Percentiles rank a stretch among this genome's conserved stretches.
Evolutionary conservation across 2,888 invertebrate genomes (phyloP).

Genomic region (Drosophila fungiperda): DNA sequence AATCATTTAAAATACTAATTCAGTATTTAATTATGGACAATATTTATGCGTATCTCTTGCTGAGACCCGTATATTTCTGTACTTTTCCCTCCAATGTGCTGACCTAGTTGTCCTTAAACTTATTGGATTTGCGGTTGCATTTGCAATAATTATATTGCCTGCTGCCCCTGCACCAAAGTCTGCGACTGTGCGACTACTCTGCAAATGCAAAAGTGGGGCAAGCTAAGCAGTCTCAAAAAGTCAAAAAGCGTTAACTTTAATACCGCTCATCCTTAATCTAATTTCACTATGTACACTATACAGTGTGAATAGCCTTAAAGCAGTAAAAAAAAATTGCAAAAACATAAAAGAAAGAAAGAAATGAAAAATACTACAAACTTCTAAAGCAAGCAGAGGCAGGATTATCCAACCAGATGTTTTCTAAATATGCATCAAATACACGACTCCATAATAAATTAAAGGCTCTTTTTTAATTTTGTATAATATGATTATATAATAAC

Average conservation of each 20-base stretch:
- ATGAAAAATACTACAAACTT: neutral
- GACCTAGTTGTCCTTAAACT: conserved; percentile 57
- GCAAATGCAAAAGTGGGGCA: conserved; percentile 48
- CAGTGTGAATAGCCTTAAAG: conserved; percentile 32
- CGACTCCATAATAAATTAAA: neutral
- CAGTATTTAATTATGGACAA: conserved; percentile 7
- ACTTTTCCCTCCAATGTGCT: conserved; percentile 30
- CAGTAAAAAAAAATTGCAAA: neutral
- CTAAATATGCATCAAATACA: neutral
- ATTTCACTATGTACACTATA: neutral
- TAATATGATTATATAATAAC: neutral
- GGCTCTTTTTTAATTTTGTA: neutral
- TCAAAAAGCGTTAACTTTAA: conserved; percentile 64
- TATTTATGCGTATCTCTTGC: conserved; percentile 17
- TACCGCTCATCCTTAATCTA: conserved; percentile 17
- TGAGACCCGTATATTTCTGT: conserved; percentile 7
- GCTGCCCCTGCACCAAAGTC: conserved; percentile 14
- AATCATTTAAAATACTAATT: conserved; percentile 1
- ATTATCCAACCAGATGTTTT: neutral
- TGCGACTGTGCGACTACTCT: conserved; percentile 8
- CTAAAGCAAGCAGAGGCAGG: neutral
- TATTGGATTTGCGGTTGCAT: conserved; percentile 59
- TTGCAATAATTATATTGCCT: conserved; percentile 68
- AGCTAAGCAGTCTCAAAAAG: conserved; percentile 50
- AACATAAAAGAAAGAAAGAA: neutral